Evolutionary conservation across 2,888 invertebrate genomes (phyloP), one percentile per base, ranked within the genome.

Genomic region (Diplolepis rosae): DNA sequence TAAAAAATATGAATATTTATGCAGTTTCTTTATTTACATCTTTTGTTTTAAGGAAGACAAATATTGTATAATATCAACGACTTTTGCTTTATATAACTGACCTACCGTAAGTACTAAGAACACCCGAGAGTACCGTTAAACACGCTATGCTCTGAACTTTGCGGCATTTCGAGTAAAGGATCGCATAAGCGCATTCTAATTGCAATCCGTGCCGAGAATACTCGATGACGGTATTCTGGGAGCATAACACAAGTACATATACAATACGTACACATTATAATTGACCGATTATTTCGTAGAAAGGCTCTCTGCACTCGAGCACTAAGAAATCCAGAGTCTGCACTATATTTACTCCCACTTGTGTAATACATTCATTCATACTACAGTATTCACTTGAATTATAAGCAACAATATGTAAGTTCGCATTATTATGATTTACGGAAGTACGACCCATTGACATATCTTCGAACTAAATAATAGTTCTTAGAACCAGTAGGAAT

Each of bases 171-270:
- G 66, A 73, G 69, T 67, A 71, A 70, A 27, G 61, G 28, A 72
- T 61, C 48, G 52, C 61, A 69, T 73, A 73, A 70, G 69, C 65
- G 71, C 69, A 73, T 71, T 73, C 68, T 75, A 75, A 75, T 73
- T 73, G 61, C 68, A 71, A 69, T 65, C 68, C 65, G 65, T 56
- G 65, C 69, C 50, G 66, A 66, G 42, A 68, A 71, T 24, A 54
- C 54, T 54, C 65, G 54, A 54, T 65, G 70, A 54, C 66, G 70
- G 11, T 48, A 73, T 72, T 70, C 54, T 67, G 42, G 11, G 9
- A 52, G 51, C 5, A 51, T 13, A 51, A 51, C 2, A 45, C 7
- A 9, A 9, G 15, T 7, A 18, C 18, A 18, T 52, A 28, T 66
- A 65, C 69, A 67, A n/a, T 67, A 69, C 61, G 51, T 69, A 15